Evolutionary conservation across 2,888 invertebrate genomes (phyloP).

Genomic region (Rapana venosa): DNA sequence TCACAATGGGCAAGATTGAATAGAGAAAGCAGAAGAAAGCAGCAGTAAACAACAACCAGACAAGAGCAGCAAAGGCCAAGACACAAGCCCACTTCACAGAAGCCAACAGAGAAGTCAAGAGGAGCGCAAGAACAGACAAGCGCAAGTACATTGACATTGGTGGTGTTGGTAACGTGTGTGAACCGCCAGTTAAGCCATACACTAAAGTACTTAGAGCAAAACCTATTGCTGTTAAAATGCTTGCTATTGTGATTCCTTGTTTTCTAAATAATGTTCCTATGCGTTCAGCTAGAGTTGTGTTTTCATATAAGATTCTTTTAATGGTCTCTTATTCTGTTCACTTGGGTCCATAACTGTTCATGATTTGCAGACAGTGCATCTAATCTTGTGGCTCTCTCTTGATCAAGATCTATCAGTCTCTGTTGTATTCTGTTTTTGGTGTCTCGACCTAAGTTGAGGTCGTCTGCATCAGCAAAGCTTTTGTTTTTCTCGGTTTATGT

Average conservation of each 20-base stretch:
- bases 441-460: neutral
- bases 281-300: neutral
- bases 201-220: neutral
- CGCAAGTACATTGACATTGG: too few relatives aligned
- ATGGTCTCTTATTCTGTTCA: neutral
- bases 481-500: neutral
- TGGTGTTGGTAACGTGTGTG: neutral
- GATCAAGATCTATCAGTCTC: neutral
- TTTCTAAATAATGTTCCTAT: neutral
- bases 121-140: too few relatives aligned
- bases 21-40: too few relatives aligned
- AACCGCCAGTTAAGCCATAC: neutral
- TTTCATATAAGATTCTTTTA: neutral
- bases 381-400: neutral
- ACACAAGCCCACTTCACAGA: too few relatives aligned
- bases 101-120: too few relatives aligned
- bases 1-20: too few relatives aligned
- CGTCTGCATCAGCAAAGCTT: neutral
- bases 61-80: too few relatives aligned
- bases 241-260: neutral
- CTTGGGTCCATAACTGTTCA: neutral
- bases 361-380: neutral
- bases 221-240: neutral
- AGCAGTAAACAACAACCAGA: too few relatives aligned
- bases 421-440: neutral